Evolutionary conservation across 2,113 vertebrate genomes (phyloP).

Genomic region (Phylloscopus trochilus): DNA sequence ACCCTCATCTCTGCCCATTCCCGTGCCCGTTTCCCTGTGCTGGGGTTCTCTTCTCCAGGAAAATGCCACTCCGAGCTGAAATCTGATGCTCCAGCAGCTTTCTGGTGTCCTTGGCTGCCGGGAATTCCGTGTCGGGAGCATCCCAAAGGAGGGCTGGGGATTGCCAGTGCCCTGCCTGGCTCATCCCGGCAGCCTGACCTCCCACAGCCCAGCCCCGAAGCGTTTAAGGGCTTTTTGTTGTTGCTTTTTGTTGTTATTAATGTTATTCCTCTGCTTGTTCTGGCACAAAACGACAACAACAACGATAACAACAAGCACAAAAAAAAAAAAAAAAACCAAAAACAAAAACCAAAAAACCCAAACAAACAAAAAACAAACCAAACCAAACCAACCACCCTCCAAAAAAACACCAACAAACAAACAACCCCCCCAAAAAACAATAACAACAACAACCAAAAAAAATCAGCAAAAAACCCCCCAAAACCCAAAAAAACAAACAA

Average conservation of each 20-base stretch:
- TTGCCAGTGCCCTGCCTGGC: not conserved
- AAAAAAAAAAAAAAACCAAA: too few relatives aligned
- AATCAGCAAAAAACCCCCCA: too few relatives aligned
- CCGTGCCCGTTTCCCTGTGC: accelerated
- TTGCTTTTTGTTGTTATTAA: slow-evolving; percentile 22
- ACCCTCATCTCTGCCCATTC: not conserved
- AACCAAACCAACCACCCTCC: too few relatives aligned
- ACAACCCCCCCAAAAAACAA: not conserved
- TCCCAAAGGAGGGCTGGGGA: not conserved
- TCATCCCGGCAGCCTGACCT: not conserved
- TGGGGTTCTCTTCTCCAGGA: not conserved
- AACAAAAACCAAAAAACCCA: not conserved
- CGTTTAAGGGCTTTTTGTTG: not conserved
- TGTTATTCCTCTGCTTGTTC: slow-evolving; percentile 19
- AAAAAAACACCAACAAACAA: too few relatives aligned
- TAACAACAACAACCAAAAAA: too few relatives aligned
- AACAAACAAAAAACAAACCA: too few relatives aligned
- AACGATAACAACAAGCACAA: too few relatives aligned
- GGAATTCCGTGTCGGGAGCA: accelerated
- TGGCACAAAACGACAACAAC: not conserved
- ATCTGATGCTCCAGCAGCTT: not conserved
- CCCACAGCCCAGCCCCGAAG: not conserved
- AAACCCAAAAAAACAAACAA: too few relatives aligned
- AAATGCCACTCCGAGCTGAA: not conserved
- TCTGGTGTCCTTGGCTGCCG: not conserved